These are phyloP conservation scores for Dascyllus trimaculatus DNA, from an alignment of 2,113 vertebrate species.

Conservation along the genomic window DNA sequence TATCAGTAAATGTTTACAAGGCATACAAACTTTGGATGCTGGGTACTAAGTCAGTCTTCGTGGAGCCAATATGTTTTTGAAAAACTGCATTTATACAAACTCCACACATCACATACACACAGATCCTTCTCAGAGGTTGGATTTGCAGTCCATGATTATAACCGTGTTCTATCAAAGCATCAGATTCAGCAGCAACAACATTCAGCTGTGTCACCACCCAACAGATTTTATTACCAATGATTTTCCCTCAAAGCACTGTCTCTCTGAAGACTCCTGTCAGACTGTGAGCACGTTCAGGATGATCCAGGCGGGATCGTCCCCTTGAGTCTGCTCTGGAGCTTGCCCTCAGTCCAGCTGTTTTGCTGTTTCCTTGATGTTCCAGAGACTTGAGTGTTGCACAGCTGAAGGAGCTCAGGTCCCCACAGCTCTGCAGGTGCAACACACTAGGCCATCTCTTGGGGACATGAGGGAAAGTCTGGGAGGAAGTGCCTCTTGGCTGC, in stretches of 20 bases:
- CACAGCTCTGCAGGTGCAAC: constrained; percentile 87
- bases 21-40: not conserved
- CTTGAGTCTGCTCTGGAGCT: constrained; percentile 52
- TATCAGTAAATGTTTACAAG: not conserved
- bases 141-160: not conserved
- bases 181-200: not conserved
- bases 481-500: not conserved
- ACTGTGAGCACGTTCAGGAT: constrained; percentile 82
- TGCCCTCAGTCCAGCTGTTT: constrained; percentile 53
- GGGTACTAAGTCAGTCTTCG: not conserved
- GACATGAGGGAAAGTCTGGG: constrained; percentile 42
- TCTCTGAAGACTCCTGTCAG: constrained; percentile 86
- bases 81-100: not conserved
- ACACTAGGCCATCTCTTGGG: constrained; percentile 69
- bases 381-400: constrained; percentile 37
- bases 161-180: not conserved
- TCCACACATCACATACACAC: not conserved
- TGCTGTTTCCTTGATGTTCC: constrained; percentile 19
- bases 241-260: constrained; percentile 85
- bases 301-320: constrained; percentile 42
- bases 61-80: too few relatives aligned
- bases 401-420: constrained; percentile 88
- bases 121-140: not conserved
- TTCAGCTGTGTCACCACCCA: not conserved
- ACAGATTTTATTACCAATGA: not conserved